Base-by-base conservation (phyloP, 2,888 invertebrate genomes). In the Mythimna ferrago region DNA sequence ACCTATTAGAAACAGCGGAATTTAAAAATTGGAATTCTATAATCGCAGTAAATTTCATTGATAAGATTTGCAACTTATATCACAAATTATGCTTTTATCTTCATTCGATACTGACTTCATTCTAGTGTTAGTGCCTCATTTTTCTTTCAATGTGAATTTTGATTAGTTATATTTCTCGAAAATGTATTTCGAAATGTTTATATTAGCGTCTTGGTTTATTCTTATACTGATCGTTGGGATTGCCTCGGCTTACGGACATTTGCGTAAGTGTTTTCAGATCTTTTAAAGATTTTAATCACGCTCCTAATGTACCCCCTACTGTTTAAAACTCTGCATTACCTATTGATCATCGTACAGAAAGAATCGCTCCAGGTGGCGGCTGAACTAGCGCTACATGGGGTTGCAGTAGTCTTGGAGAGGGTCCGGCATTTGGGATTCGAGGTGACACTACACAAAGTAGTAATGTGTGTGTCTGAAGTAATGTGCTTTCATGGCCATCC, bases 31-130 rank as follows among this genome's bases (percentile, higher is more conserved):
- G 3, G 51, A n/a, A 19, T 38, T 56, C 4, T 58, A 19, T 62
- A 66, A 69, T 77, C 57, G 6, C 26, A 26, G 6, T 32, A 57
- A 69, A 61, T 61, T 16, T 66, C 4, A 11, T 10, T 26, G 79
- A 79, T 82, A 82, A 82, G 64, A 71, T 79, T 71, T 0, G 5
- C 21, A 16, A 3, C 5, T 2, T 51, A 19, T 61, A 61, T 67
- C 56, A 6, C 5, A 53, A 44, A 77, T 63, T 26, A 19, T 21
- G 4, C 14, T 2, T 56, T 54, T 82, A 71, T 78, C 64, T 19
- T 57, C n/a, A 54, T 56, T 66, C 19, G 41, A 54, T 58, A 53
- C 3, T 38, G n/a, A 19, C 16, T 56, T 56, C 10, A 60, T 57
- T 64, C 10, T 26, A n/a, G 26, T 11, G 35, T 82, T 21, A 41